Evolutionary conservation across 2,113 vertebrate species (phyloP), one percentile per base, ranked within the genome.

Genomic region (Pelmatolapia mariae): DNA sequence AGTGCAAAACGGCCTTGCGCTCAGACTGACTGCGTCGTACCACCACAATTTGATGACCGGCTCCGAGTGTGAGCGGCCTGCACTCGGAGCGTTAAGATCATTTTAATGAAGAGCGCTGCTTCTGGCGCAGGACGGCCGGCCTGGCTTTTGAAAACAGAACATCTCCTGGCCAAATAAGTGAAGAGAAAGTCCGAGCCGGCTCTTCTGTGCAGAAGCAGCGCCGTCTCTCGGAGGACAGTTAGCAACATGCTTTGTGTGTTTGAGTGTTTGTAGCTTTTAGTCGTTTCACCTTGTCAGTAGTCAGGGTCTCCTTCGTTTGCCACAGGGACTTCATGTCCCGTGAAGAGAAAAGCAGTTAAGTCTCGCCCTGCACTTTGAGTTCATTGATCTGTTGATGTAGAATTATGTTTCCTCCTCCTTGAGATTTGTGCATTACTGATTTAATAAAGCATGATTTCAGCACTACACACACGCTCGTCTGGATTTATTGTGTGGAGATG

Each of bases 381-480:
- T 93, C 91, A 97, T 95, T 93, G 96, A 97, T 95, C 95, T 96
- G 97, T 96, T 97, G 95, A 94, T 95, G 96, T 97, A 97, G 95
- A 94, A 93, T 92, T 93, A 83, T 95, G 94, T 96, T 78, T 96
- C 93, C 96, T 97, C 97, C 98, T 99, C 98, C 97, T 96, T 93
- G 98, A 97, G 97, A 97, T 97, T 95, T 87, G 97, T 95, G 92
- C 92, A 95, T 97, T 96, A 94, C 93, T 97, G 95, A 96, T 96
- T 97, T 97, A 99, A 98, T 99, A 99, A 99, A 99, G 98, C 98
- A 98, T 98, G 98, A 96, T 98, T 97, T 98, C 98, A 97, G 98
- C 98, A 99, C 97, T 95, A 97, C 85, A 94, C 90, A 90, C 80
- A 1, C 3, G 16, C 15, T 68, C 8, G 10, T 66, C 56, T 33